Percentiles rank a stretch among this genome's conserved stretches.
Evolutionary conservation across 2,113 vertebrate species (phyloP).

Genomic region (Burhinus oedicnemus): DNA sequence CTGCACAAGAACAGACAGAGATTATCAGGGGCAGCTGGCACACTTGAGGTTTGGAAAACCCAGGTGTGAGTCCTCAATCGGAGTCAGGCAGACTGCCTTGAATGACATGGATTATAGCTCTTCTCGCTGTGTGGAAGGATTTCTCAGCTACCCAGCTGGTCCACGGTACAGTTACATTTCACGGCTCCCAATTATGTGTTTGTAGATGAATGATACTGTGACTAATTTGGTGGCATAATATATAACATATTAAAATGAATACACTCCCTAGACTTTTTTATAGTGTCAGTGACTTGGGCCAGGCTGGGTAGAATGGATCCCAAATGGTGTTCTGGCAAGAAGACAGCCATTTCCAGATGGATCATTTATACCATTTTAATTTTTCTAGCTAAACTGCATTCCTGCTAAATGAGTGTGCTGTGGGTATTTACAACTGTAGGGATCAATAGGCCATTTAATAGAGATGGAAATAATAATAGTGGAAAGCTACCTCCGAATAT

Average conservation of each 20-base stretch:
- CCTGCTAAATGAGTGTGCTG: background rate
- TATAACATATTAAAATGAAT: constrained; percentile 28
- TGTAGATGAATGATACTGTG: constrained; percentile 15
- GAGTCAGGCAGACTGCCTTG: background rate
- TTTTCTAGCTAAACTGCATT: constrained; percentile 16
- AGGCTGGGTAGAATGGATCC: constrained; percentile 7
- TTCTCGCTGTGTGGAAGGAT: background rate
- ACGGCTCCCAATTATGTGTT: background rate
- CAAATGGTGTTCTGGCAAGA: constrained; percentile 51
- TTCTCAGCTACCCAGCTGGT: constrained; percentile 24
- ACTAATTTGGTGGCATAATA: constrained; percentile 54
- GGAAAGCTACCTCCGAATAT: background rate
- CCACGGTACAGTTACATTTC: background rate
- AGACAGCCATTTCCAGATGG: constrained; percentile 30
- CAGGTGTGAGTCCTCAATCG: accelerated
- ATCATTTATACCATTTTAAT: constrained; percentile 21
- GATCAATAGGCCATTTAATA: constrained; percentile 22
- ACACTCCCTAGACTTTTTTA: background rate
- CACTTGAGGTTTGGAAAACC: background rate
- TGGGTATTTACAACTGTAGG: background rate
- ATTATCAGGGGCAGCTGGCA: background rate
- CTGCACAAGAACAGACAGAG: background rate
- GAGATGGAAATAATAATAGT: background rate
- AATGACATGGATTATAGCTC: background rate
- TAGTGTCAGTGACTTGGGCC: constrained; percentile 9